Percentiles rank a stretch among this genome's conserved stretches.
These are phyloP conservation scores for Pseudomugil tenellus DNA, from an alignment of 2,797 vertebrate species.

Conservation along the genomic window DNA sequence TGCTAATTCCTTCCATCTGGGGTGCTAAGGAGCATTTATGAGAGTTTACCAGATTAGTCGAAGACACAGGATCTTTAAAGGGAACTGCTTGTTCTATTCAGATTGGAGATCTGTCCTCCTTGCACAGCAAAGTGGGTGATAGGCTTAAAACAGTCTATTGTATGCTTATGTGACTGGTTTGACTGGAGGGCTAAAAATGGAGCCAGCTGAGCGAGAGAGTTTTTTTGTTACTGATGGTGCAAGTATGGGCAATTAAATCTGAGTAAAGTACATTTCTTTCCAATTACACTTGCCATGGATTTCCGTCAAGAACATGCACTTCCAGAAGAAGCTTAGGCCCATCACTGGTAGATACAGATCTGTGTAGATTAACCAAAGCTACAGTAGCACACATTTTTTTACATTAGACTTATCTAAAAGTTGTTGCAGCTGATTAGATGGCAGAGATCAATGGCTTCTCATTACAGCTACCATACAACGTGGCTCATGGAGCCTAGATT, in stretches of 20 bases:
- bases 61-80: conserved; percentile 78
- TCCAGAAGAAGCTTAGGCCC: conserved; percentile 61
- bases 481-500: conserved; percentile 40
- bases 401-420: conserved; percentile 68
- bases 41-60: conserved; percentile 82
- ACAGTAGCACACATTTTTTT: conserved; percentile 60
- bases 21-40: conserved; percentile 77
- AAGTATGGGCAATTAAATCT: conserved; percentile 71
- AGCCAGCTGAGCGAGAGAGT: conserved; percentile 52
- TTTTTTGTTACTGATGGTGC: conserved; percentile 63
- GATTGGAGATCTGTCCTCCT: conserved; percentile 77
- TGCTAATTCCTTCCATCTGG: conserved; percentile 80
- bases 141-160: conserved; percentile 73
- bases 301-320: conserved; percentile 57
- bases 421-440: conserved; percentile 65
- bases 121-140: conserved; percentile 56
- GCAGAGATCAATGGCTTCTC: conserved; percentile 54
- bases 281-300: conserved; percentile 62
- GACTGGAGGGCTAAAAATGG: conserved; percentile 73
- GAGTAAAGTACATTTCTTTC: conserved; percentile 56
- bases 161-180: conserved; percentile 67
- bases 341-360: conserved; percentile 72
- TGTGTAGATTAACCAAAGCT: conserved; percentile 71
- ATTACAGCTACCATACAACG: conserved; percentile 22
- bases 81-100: conserved; percentile 75